Base-by-base conservation (phyloP, 2,888 invertebrate species). In the Leptinotarsa tumamoca region DNA sequence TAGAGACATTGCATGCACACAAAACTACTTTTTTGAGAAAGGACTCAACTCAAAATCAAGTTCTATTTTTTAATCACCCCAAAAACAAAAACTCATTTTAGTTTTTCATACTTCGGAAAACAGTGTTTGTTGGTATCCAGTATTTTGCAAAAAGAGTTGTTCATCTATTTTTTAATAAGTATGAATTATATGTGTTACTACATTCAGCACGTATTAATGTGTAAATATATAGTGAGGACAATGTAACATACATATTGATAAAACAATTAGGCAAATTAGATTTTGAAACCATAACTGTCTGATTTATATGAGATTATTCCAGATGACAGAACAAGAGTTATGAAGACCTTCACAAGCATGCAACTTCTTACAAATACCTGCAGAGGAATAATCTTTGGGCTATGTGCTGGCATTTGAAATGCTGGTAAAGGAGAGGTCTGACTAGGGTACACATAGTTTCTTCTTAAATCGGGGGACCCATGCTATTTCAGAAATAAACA, bases 391-490 rank as follows among this genome's bases (percentile, higher is more conserved):
- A 90, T 92, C 85, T 93, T 92, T 43, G 92, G 90, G 88, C 91
- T 89, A 90, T 92, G 90, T 87, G 85, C 84, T 77, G 88, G 88
- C 84, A 88, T 89, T 89, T 92, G 91, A 89, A 92, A 92, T 78
- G 92, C 92, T 88, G 91, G 92, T 88, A 92, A 92, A 73, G 92
- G 91, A 77, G 92, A 90, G 82, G 91, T 90, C 76, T 92, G 92
- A 85, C 91, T 92, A 81, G 94, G 94, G 89, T 94, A 93, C 82
- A 94, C 93, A 89, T 93, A 93, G 88, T 93, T 93, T 78, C 89
- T 86, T 82, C 87, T 84, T 77, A 87, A 86, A 81, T 89, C 89
- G 82, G 94, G 93, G 83, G 94, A 94, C 84, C 93, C 93, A 88
- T 93, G 92, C 86, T 88, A 84, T 80, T 76, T 73, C 76, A 58